These are phyloP conservation scores for Heterodera carotae DNA, from an alignment of 1,140 invertebrate genomes.

Conservation along the genomic window DNA sequence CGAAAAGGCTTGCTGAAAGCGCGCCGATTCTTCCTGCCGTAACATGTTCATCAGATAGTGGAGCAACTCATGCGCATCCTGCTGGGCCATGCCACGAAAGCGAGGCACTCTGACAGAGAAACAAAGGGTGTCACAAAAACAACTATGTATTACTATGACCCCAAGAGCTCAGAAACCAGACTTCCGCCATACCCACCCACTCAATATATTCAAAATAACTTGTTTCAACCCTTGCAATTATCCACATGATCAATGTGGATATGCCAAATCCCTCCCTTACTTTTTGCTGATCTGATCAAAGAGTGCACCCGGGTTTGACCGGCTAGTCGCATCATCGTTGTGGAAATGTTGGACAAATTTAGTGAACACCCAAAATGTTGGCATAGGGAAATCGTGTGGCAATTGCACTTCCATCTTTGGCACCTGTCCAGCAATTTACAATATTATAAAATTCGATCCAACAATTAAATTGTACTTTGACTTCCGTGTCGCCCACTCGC, in stretches of 20 bases:
- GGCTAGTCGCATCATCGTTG: not conserved
- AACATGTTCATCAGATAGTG: slow-evolving; percentile 83
- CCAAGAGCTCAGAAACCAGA: no score
- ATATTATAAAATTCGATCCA: not conserved
- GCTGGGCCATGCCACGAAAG: slow-evolving; percentile 89
- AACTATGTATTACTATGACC: not conserved
- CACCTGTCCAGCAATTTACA: not conserved
- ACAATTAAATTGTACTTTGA: slow-evolving; percentile 28
- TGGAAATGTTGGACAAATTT: slow-evolving; percentile 54
- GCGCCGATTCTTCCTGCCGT: slow-evolving; percentile 71
- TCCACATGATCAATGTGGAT: no score
- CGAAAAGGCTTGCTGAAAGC: slow-evolving; percentile 65
- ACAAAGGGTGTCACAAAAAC: not conserved
- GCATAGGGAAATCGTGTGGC: slow-evolving; percentile 29
- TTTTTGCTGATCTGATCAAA: slow-evolving; percentile 49
- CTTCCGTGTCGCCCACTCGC: slow-evolving; percentile 73
- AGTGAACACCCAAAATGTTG: slow-evolving; percentile 34
- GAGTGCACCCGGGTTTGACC: slow-evolving; percentile 44
- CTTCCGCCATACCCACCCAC: no score
- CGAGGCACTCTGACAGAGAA: slow-evolving; percentile 70
- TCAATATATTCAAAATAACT: not conserved
- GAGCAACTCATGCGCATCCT: slow-evolving; percentile 92
- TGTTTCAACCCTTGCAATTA: no score
- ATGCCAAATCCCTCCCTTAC: slow-evolving; percentile 29
- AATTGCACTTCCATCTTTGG: not conserved